Base-by-base conservation (phyloP, 35 echinoderm and acorn worm species). In the Heliocidaris tuberculata region DNA sequence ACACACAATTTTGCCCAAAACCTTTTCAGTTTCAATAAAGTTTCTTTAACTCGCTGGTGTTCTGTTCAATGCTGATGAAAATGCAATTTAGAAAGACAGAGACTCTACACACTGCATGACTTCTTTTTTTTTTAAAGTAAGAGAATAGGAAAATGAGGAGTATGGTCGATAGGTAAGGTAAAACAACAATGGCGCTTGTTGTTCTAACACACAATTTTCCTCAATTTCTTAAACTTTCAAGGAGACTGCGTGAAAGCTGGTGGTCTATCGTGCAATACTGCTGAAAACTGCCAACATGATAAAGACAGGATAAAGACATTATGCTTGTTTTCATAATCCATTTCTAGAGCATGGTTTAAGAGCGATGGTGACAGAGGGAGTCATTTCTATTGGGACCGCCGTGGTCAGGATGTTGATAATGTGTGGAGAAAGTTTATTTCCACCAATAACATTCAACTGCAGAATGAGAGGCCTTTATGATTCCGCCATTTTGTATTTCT, bases 271-370 rank as follows among this genome's bases (percentile, higher is more conserved):
- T 2, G 8, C 65, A 78, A 78, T 78, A 78, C 27, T 78, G 65
- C 65, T 78, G 65, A n/a, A 42, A 78, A 27, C 65, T 78, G 65
- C 65, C 21, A 24, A 78, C 65, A 78, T 78, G 21, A 8, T n/a
- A n/a, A 21, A 7, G 65, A n/a, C 7, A 78, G 27, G 27, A 78
- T 78, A 78, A 78, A 78, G 65, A 78, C 65, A n/a, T 78, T 27
- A 6, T 78, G 65, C 65, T 78, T 78, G 65, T 78, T 78, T 78
- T 78, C 27, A 78, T 78, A 9, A 78, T 78, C 65, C 65, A 7
- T 78, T 78, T 78, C 27, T 78, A n/a, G 65, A 78, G 65, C 65
- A 78, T n/a, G 65, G 65, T 78, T 78, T 78, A 78, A 78, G 65
- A 78, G 65, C 17, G 65, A 78, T n/a, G 65, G 27, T 78, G 65